phyloP scores from a whole-genome alignment of 2,888 invertebrate species.

The Synanthedon tipuliformis region DNA sequence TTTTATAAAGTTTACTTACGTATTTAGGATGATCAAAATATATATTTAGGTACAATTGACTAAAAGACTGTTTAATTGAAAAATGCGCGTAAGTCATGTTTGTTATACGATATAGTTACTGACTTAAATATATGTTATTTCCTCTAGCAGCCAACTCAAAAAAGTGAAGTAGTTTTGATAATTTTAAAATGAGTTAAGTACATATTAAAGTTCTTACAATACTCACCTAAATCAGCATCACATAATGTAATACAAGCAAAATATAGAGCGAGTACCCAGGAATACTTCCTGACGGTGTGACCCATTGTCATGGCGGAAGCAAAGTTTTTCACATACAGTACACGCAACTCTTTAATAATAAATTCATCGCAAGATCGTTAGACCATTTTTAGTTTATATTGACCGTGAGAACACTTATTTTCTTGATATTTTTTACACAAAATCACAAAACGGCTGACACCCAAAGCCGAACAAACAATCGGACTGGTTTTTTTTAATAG shows the following conservation, averaged over 20 bases:
- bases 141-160: background rate
- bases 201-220: conserved; percentile 6
- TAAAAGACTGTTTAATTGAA: background rate
- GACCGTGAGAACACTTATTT: conserved; percentile 39
- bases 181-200: background rate
- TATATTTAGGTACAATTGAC: background rate
- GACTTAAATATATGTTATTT: background rate
- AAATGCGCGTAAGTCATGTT: conserved; percentile 1
- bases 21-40: too few species aligned
- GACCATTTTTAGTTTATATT: conserved; percentile 49
- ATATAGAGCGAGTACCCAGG: conserved; percentile 51
- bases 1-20: too few species aligned
- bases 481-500: conserved; percentile 10
- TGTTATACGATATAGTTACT: too few species aligned
- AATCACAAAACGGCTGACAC: conserved; percentile 62
- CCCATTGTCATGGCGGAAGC: conserved; percentile 67
- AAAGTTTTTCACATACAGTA: conserved; percentile 43
- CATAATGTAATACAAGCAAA: conserved; percentile 53
- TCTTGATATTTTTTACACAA: conserved; percentile 47
- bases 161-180: background rate
- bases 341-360: conserved; percentile 29
- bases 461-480: conserved; percentile 68
- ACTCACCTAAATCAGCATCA: conserved; percentile 56
- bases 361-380: conserved; percentile 46
- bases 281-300: conserved; percentile 46